Base-by-base conservation (phyloP, 1,140 invertebrate species). In the Drosophila athabasca region DNA sequence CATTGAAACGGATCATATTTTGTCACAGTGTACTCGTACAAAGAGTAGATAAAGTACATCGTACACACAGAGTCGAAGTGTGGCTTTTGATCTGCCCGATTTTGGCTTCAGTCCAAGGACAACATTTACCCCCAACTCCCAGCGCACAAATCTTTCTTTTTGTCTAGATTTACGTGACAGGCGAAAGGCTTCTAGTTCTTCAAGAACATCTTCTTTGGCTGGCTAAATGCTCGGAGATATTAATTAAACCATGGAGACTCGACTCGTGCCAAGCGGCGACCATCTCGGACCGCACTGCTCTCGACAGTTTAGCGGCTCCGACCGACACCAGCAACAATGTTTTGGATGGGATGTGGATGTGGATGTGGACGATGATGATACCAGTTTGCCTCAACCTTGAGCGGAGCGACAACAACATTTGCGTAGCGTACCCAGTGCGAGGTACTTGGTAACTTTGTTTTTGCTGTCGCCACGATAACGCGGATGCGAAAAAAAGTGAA, bases 301-400 rank as follows among this genome's bases (percentile, higher is more conserved):
- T 74, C 48, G 57, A 62, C 74, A 71, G 69, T 74, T 79, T 75
- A 75, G 76, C 75, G 31, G 51, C 57, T 62, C 17, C 13, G 39
- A 24, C 13, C 6, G 17, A 35, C 9, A 67, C 26, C 11, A 22
- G 31, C 11, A 64, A 46, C 65, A 71, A 71, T 79, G 69, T 24
- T 51, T 60, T 49, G 77, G 62, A 29, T 55, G 44, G 61, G 59
- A 31, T 24, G 22, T 24, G 22, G 26, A 29, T 29, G 29, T 29
- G 7, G 6, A 31, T 46, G 50, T 69, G 53, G 71, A 68, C n/a
- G n/a, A n/a, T 69, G 81, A 78, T 79, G 79, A 85, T 85, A 84
- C 80, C 77, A 87, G 82, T 87, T 87, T 87, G 83, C 82, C 82
- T 87, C 83, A 87, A 87, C 82, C 82, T 87, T 87, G 82, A 74